These are phyloP conservation scores for Mesocricetus auratus DNA, from an alignment of 2,113 vertebrate genomes.

Conservation along the genomic window DNA sequence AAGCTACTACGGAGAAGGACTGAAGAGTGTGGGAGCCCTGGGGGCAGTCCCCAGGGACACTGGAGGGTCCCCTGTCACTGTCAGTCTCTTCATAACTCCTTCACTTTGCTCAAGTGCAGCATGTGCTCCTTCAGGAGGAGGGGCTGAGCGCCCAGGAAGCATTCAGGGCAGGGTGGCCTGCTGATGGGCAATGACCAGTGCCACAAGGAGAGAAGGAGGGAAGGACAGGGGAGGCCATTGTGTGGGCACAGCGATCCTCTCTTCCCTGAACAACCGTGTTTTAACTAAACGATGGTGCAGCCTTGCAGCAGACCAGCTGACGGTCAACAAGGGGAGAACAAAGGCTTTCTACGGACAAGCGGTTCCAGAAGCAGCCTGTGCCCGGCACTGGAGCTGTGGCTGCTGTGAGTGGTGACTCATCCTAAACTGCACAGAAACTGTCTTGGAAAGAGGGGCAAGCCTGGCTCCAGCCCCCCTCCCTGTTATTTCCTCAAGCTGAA, in stretches of 20 bases:
- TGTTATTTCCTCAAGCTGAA: background rate
- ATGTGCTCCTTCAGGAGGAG: background rate
- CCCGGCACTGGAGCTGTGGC: background rate
- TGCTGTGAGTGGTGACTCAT: background rate
- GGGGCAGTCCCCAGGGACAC: background rate
- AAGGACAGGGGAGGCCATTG: conserved; percentile 61
- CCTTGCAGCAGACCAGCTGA: conserved; percentile 72
- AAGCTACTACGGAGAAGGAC: background rate
- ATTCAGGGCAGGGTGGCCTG: background rate
- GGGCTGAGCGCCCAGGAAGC: background rate
- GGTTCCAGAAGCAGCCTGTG: background rate
- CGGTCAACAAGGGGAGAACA: conserved; percentile 56
- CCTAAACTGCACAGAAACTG: background rate
- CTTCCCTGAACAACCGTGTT: background rate
- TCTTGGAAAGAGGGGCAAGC: background rate
- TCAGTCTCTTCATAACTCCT: background rate
- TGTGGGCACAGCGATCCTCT: conserved; percentile 47
- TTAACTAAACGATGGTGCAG: conserved; percentile 19
- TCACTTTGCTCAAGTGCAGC: fast-evolving
- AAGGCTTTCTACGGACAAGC: conserved; percentile 48
- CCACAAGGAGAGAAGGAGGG: background rate
- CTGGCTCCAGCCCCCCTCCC: background rate
- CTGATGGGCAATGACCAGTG: conserved; percentile 56
- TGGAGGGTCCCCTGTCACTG: background rate
- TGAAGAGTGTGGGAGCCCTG: background rate